Evolutionary conservation across 2,113 vertebrate genomes (phyloP), one percentile per base, ranked within the genome.

Genomic region (Callaeas wilsoni): DNA sequence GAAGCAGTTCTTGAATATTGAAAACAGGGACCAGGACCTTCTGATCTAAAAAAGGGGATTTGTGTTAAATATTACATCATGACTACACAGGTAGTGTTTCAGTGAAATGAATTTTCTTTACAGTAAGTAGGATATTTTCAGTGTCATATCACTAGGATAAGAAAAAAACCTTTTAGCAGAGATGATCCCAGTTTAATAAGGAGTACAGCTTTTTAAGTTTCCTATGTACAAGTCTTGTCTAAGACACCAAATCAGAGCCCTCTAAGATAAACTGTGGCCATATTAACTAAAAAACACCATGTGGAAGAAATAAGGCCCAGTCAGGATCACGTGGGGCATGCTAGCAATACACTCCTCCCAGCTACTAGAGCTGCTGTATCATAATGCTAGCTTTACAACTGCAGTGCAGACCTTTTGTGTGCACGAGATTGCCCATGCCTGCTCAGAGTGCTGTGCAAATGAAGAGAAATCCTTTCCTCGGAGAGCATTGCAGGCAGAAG

Each of bases 1-100:
- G 99, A 84, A 99, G 98, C 90, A 99, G 97, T 2, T 97, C 94
- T 81, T 87, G 97, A 55, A 99, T 83, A 87, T 99, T 98, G 96
- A 99, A 99, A 42, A 98, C 98, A 1, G 98, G 98, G 8, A 99
- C 96, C 80, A 92, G 94, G 23, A 98, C 96, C 82, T 84, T 97
- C 94, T 99, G 98, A 94, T 97, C 99, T 99, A 93, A 86, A 96
- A 85, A 30, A 97, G 56, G 90, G 41, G 7, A 19, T 53, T 76
- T 0, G 0, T 46, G 37, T 93, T 75, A 88, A 71, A 76, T 42
- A 50, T 35, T 53, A 16, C 5, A 3, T 63, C 23, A 1, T 82
- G 60, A 21, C 49, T 42, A 18, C 30, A 52, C 16, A 37, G n/a
- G 5, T 16, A 30, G 33, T 18, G 5, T 30, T 46, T n/a, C 50